phyloP scores from a whole-genome alignment of 2,888 invertebrate species.

The Caradrina kadenii region DNA sequence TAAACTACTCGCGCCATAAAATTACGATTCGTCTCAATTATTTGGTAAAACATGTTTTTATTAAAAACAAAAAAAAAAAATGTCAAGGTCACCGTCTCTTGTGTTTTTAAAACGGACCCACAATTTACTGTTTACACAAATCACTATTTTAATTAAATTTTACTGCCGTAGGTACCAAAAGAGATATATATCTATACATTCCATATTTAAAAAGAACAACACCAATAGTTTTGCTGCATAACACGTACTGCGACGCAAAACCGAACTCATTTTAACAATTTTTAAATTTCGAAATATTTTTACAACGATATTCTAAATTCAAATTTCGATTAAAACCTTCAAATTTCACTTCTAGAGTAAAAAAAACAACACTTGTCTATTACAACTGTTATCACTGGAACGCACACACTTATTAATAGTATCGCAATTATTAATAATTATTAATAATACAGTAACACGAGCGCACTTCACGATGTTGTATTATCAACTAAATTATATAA shows the following conservation, averaged over 20 bases:
- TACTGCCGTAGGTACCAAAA: not conserved
- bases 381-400: constrained; percentile 7
- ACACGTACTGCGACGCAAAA: not conserved
- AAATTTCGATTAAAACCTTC: not conserved
- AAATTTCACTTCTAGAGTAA: not conserved
- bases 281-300: no score
- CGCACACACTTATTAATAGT: constrained; percentile 15
- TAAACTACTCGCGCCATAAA: no score
- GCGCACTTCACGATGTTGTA: constrained; percentile 2
- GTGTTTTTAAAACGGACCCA: no score
- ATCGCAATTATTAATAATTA: constrained; percentile 18
- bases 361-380: constrained; percentile 6
- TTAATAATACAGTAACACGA: constrained; percentile 15
- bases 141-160: no score
- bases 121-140: no score
- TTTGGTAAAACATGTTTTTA: no score
- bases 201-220: no score
- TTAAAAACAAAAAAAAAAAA: no score
- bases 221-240: not conserved
- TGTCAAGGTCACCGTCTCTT: no score
- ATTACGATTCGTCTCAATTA: no score
- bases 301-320: no score
- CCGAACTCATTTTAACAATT: not conserved
- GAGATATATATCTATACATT: no score
- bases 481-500: constrained; percentile 43